A percentile compares a stretch with the other conserved stretches of the same genome.
These are phyloP conservation scores for Nestor notabilis DNA, from an alignment of 2,113 vertebrate genomes.

Conservation along the genomic window DNA sequence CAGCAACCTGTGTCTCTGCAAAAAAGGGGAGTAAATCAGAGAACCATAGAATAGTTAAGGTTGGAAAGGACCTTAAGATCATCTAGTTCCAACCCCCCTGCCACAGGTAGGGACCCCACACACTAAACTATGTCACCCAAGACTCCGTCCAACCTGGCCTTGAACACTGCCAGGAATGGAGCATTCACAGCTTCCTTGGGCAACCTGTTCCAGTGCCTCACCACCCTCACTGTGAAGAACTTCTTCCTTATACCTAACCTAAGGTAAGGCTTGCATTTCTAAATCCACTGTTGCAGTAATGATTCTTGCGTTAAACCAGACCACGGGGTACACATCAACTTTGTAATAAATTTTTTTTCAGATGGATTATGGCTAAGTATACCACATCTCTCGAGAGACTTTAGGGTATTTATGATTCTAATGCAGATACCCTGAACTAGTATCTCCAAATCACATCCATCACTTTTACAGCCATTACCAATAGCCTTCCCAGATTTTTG, in stretches of 20 bases:
- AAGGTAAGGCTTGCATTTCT: not conserved
- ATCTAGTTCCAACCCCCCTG: not conserved
- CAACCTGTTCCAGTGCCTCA: not conserved
- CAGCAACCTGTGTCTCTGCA: not conserved
- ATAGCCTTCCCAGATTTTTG: not conserved
- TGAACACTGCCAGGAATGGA: not conserved
- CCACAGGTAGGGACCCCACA: not conserved
- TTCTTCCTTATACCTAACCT: not conserved
- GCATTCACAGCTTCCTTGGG: not conserved
- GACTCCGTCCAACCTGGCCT: not conserved
- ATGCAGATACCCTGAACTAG: not conserved
- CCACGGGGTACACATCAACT: not conserved
- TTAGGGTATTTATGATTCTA: not conserved
- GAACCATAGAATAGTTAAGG: not conserved
- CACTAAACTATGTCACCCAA: not conserved
- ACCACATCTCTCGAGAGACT: not conserved
- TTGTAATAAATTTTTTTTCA: not conserved
- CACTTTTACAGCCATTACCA: not conserved
- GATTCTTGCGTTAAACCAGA: not conserved
- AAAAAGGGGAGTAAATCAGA: not conserved
- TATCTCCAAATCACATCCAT: not conserved
- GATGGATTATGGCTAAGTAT: not conserved
- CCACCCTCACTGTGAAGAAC: not conserved
- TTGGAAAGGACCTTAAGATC: not conserved
- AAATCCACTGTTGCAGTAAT: not conserved